Evolutionary conservation across 1,140 invertebrate species (phyloP), one percentile per base, ranked within the genome.

Genomic region (Paracyclopina nana): DNA sequence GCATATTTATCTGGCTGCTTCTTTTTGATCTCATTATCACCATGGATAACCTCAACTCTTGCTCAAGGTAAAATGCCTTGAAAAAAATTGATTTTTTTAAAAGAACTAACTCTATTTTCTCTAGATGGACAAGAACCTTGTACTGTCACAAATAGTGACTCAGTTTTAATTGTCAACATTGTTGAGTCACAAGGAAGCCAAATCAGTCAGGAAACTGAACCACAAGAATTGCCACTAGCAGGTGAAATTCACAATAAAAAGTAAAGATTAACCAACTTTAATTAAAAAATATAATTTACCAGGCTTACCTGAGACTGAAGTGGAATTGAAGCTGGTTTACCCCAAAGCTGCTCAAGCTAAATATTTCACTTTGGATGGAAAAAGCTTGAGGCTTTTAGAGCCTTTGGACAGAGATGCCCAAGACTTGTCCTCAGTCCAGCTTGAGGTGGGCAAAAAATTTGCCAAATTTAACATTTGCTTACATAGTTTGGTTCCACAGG

Each of bases 401-500:
- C 82, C 83, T 0, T 62, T 90, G 26, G 85, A 90, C 63, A 73
- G 83, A 58, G 85, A 88, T 65, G 74, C 73, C 45, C 78, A 82
- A 57, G 82, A 82, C 65, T 68, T 84, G 28, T 85, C 82, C 29
- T 82, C 85, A 63, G 76, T 85, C 61, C 77, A 84, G 2, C 83
- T 87, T 62, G 80, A 84, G 74, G 82, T 84, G 63, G 66, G 60
- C n/a, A n/a, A n/a, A n/a, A n/a, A n/a, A n/a, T 34, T 40, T 2
- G 25, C 5, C 22, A 18, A 27, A 14, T 28, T n/a, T 8, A 9
- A 16, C n/a, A 9, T 45, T 16, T 50, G 18, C 29, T 16, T 50
- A 16, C 16, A 25, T 51, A 46, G 18, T 30, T n/a, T 26, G 56
- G 54, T 60, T 57, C 72, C 72, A 38, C 67, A 84, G 80, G 64